phyloP scores from a whole-genome alignment of 2,113 vertebrate species.

The Platysternon megacephalum region DNA sequence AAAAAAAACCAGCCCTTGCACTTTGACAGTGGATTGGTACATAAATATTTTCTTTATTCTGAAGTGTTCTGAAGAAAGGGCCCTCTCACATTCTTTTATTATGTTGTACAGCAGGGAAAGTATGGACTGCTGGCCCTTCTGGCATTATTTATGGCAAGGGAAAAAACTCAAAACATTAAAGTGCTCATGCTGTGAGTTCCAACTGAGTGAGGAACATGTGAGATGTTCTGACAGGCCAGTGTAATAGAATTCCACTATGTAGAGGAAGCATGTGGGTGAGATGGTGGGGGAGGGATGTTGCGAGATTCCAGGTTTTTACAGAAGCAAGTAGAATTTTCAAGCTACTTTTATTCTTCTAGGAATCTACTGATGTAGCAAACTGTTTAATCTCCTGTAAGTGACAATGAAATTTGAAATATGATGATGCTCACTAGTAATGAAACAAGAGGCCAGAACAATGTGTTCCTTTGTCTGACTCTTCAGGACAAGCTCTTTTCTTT shows the following conservation, averaged over 20 bases:
- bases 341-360: not conserved
- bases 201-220: not conserved
- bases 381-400: constrained; percentile 1
- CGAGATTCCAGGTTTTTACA: not conserved
- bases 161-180: not conserved
- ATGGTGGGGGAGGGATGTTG: fast-evolving
- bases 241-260: not conserved
- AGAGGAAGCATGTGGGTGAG: fast-evolving
- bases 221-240: not conserved
- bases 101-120: not conserved
- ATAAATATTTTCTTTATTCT: not conserved
- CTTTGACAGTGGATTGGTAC: not conserved
- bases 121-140: constrained; percentile 1
- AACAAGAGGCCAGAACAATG: not conserved
- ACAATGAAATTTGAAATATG: not conserved
- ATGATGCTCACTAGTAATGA: constrained; percentile 5
- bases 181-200: not conserved
- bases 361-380: not conserved
- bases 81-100: not conserved
- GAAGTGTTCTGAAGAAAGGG: not conserved
- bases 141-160: not conserved
- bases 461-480: not conserved
- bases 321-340: not conserved
- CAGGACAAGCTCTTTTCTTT: constrained; percentile 13
- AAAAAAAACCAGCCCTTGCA: not conserved